These are phyloP conservation scores for Oreochromis spilurus DNA, from an alignment of 2,113 vertebrate species.

Conservation along the genomic window DNA sequence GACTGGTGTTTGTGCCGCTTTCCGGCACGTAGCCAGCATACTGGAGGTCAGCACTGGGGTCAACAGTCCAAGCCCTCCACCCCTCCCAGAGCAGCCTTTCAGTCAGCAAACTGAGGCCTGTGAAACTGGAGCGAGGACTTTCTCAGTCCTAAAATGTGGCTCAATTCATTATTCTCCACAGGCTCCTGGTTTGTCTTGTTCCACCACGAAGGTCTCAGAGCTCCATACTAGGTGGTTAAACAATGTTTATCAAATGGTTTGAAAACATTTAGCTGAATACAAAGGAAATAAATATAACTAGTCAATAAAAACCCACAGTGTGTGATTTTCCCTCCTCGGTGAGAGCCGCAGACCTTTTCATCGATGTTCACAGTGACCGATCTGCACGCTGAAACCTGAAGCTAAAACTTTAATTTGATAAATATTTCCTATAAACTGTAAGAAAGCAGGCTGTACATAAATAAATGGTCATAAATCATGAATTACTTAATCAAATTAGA, in stretches of 20 bases:
- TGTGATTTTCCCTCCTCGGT: not conserved
- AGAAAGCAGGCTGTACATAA: no score
- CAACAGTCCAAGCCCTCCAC: not conserved
- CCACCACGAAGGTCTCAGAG: rapidly evolving
- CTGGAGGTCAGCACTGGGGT: not conserved
- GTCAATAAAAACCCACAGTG: rapidly evolving
- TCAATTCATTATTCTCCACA: not conserved
- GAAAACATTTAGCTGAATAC: not conserved
- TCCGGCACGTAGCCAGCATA: rapidly evolving
- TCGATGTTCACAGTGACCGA: not conserved
- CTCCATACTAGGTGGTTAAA: not conserved
- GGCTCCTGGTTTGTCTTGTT: not conserved
- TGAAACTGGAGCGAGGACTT: rapidly evolving
- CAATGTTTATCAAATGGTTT: not conserved
- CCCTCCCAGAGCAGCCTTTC: not conserved
- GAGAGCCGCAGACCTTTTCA: not conserved
- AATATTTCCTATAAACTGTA: not conserved
- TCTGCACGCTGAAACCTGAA: no score
- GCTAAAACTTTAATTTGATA: no score
- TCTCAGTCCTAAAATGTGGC: rapidly evolving
- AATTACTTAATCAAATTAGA: no score
- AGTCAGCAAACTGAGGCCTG: not conserved
- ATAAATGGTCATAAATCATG: no score
- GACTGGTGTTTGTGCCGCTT: not conserved
- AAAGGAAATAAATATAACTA: not conserved